Evolutionary conservation across 2,888 invertebrate genomes (phyloP).

Genomic region (Tipula helvola): DNA sequence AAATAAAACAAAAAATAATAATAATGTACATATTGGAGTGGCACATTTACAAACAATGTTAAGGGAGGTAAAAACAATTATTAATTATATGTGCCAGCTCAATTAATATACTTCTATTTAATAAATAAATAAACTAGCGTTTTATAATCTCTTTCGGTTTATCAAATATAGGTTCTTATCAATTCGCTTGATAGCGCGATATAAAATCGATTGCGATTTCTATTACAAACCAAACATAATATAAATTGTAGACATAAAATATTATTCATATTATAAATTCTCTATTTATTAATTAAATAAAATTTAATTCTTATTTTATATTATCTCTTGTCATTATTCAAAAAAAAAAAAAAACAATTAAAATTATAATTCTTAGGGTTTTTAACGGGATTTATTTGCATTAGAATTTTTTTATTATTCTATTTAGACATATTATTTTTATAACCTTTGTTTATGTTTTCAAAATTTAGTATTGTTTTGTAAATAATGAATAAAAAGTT

Average conservation of each 20-base stretch:
- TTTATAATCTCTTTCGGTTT: not conserved
- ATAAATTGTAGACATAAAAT: not conserved
- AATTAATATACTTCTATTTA: not conserved
- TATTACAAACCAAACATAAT: not conserved
- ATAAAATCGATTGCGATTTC: not conserved
- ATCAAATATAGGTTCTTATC: not conserved
- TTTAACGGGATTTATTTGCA: not conserved
- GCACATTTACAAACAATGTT: not conserved
- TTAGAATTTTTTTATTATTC: not conserved
- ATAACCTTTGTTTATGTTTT: not conserved
- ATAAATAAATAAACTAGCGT: not conserved
- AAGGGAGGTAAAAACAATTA: not conserved
- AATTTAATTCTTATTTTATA: not conserved
- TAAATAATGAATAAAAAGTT: not conserved
- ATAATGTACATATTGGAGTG: not conserved
- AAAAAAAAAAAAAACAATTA: not conserved
- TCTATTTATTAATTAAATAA: not conserved
- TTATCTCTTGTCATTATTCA: not conserved
- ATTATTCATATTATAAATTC: not conserved
- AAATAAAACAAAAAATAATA: not conserved
- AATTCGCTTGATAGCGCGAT: not conserved
- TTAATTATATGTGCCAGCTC: not conserved
- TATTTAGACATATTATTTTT: not conserved
- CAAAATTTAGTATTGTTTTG: not conserved
- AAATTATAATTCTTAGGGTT: not conserved